These are phyloP conservation scores for Drosophila setosimentum DNA, from an alignment of 2,888 invertebrate genomes.

Conservation along the genomic window DNA sequence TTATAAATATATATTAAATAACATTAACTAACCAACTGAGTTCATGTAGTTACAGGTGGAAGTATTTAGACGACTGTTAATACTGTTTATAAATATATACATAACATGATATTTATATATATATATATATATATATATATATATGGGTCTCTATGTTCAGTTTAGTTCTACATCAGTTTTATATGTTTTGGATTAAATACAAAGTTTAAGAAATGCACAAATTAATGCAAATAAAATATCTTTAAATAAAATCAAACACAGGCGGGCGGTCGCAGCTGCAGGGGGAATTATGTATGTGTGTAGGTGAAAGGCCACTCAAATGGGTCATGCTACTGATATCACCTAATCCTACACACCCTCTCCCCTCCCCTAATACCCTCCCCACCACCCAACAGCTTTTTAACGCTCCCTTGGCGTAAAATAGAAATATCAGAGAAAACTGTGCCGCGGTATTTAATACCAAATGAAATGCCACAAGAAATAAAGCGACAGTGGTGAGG, in stretches of 20 bases:
- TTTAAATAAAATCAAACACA: not conserved
- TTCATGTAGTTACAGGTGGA: not conserved
- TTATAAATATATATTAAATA: not conserved
- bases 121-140: too few relatives aligned
- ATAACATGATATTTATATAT: too few relatives aligned
- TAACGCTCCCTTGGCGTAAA: not conserved
- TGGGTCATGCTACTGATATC: not conserved
- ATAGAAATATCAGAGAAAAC: constrained; percentile 27
- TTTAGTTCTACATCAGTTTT: not conserved
- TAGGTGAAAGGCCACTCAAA: constrained; percentile 1
- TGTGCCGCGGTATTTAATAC: constrained; percentile 66
- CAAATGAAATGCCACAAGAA: constrained; percentile 60
- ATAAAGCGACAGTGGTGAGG: not conserved
- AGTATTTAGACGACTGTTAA: too few relatives aligned
- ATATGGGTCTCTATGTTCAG: not conserved
- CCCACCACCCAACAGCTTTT: not conserved
- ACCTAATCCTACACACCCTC: not conserved
- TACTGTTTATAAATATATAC: too few relatives aligned
- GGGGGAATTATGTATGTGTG: not conserved
- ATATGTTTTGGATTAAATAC: not conserved
- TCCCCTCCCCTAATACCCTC: not conserved
- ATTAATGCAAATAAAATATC: not conserved
- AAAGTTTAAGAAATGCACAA: not conserved
- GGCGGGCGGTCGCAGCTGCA: not conserved
- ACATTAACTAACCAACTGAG: not conserved